Base-by-base conservation (phyloP, 2,888 invertebrate genomes). In the Aporophyla nigra region DNA sequence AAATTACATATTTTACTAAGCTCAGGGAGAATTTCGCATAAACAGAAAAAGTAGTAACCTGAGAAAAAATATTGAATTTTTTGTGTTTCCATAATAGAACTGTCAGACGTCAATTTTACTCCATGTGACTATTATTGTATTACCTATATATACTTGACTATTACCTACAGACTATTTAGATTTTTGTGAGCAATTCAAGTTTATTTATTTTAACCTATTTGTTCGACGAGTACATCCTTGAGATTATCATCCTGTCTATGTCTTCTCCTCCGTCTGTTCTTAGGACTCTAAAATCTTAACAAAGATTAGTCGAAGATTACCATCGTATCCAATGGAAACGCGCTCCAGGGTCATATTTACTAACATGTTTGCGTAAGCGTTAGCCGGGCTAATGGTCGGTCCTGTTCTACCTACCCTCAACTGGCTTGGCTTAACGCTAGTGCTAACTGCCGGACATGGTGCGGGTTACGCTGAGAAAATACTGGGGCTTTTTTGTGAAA, bases 311-410 rank as follows among this genome's bases (percentile, higher is more conserved):
- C 2, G 2, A 6, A 43, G 16, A 59, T 56, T 54, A 53, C 24
- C 79, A 63, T 80, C 14, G 54, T 0, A 3, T 0, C 0, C 74
- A 85, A 63, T 65, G 87, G 71, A 70, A 63, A 85, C 85, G 12
- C 43, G 6, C 68, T 14, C 58, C 51, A 66, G 74, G 78, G 84
- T 87, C 88, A 83, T 95, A 93, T 93, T 93, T 93, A 86, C 88
- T 54, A 75, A 93, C 93, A 91, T 94, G 93, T 94, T 94, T 94
- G 93, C 90, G 88, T 83, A 91, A 88, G 90, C 93, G 93, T 93
- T 93, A 92, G 88, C 78, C 87, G 86, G 88, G 88, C 93, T 95
- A 94, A 94, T 94, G 94, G 94, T 89, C 87, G 79, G 88, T 83
- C 90, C 91, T 93, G 91, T 91, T 92, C 91, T 89, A 72, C 83